phyloP scores from a whole-genome alignment of 2,113 vertebrate species.

The Phrynocephalus versicolor region DNA sequence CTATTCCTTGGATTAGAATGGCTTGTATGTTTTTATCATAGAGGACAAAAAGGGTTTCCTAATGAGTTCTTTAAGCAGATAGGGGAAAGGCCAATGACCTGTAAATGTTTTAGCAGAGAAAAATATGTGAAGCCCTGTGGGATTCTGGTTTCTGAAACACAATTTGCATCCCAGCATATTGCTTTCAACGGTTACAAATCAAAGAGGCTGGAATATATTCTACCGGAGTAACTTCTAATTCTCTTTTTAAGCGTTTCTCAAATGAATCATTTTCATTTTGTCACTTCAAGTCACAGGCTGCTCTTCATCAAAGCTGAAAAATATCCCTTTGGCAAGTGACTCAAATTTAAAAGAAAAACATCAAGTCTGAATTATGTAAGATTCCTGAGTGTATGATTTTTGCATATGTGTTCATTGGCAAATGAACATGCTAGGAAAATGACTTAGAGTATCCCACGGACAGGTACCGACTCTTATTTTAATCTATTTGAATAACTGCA shows the following conservation, averaged over 20 bases:
- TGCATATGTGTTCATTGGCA: background rate
- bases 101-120: background rate
- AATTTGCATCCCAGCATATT: constrained; percentile 1
- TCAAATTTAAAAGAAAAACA: background rate
- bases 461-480: background rate
- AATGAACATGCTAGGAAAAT: background rate
- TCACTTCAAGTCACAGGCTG: background rate
- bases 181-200: background rate
- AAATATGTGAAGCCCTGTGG: background rate
- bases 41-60: constrained; percentile 17
- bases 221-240: background rate
- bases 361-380: background rate
- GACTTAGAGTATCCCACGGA: background rate
- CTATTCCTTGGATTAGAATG: constrained; percentile 1
- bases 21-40: constrained; percentile 5
- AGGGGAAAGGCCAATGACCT: background rate
- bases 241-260: background rate
- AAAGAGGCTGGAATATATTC: background rate
- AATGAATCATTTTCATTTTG: background rate
- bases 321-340: background rate
- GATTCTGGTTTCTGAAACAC: constrained; percentile 39
- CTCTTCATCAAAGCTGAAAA: background rate
- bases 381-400: background rate
- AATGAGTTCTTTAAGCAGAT: constrained; percentile 19
- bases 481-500: background rate